Percentiles rank a stretch among this genome's conserved stretches.
phyloP scores from a whole-genome alignment of 92 coral and sea anemone genomes.

The Siderastrea siderea region DNA sequence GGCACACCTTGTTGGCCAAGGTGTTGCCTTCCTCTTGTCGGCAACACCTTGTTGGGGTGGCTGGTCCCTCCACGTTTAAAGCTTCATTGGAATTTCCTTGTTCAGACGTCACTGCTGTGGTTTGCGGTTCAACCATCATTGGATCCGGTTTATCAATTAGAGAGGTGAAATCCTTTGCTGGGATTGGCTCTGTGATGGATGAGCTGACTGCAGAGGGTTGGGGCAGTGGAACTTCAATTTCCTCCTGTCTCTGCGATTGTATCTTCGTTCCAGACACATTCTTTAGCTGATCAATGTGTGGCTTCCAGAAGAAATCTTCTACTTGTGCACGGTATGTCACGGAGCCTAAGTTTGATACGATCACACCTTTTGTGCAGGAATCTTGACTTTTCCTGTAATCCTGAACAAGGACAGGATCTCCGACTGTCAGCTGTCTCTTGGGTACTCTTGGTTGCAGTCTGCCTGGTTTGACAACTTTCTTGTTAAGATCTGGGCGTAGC shows the following conservation, averaged over 20 bases:
- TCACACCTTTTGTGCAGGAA: slow-evolving; percentile 43
- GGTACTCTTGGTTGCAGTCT: slow-evolving; percentile 11
- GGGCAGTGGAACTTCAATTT: background rate
- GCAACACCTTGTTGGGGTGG: background rate
- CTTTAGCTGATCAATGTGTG: slow-evolving; percentile 56
- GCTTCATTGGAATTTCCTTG: background rate
- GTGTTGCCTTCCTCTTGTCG: background rate
- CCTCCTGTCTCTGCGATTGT: background rate
- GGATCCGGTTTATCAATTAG: background rate
- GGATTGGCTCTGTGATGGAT: background rate
- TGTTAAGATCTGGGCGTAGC: slow-evolving; percentile 45
- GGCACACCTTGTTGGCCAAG: background rate
- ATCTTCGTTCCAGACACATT: slow-evolving; percentile 27
- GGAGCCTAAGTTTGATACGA: slow-evolving; percentile 34
- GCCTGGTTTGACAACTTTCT: slow-evolving; percentile 37
- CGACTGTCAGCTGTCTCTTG: slow-evolving; percentile 35
- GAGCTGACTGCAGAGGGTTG: background rate
- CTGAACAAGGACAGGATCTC: slow-evolving; percentile 46
- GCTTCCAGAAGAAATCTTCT: slow-evolving; percentile 53
- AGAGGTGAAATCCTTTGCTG: background rate
- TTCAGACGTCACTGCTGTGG: too few relatives aligned
- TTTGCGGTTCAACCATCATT: background rate
- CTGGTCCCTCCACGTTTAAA: background rate
- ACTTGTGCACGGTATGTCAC: slow-evolving; percentile 65
- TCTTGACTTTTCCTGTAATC: slow-evolving; percentile 47